Percentiles rank a stretch among this genome's conserved stretches.
These are phyloP conservation scores for Sinohyriopsis cumingii DNA, from an alignment of 2,888 invertebrate species.

Conservation along the genomic window DNA sequence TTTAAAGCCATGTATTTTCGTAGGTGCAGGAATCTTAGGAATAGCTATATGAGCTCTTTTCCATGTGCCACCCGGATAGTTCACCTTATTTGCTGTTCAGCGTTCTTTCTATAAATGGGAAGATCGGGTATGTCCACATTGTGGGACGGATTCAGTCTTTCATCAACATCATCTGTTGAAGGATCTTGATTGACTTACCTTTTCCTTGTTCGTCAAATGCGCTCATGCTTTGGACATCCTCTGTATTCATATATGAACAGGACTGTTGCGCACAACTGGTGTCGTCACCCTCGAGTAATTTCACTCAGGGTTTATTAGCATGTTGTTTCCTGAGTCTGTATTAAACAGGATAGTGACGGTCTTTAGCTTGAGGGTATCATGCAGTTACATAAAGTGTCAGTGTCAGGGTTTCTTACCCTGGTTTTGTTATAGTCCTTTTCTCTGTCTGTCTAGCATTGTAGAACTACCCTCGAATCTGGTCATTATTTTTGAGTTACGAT, in stretches of 20 bases:
- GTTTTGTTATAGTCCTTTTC: conserved; percentile 16
- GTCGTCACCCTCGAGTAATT: conserved; percentile 10
- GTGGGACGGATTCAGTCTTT: too few relatives aligned
- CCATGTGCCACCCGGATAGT: too few relatives aligned
- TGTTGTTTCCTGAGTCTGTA: conserved; percentile 20
- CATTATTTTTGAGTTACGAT: conserved; percentile 10
- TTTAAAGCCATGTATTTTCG: too few relatives aligned
- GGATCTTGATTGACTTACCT: too few relatives aligned
- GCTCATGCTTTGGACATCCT: conserved; percentile 13
- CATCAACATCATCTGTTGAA: too few relatives aligned
- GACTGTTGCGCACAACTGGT: conserved; percentile 8
- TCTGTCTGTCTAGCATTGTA: conserved; percentile 17
- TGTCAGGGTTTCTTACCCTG: conserved; percentile 20
- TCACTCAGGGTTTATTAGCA: conserved; percentile 13
- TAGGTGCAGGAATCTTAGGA: too few relatives aligned
- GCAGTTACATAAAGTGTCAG: conserved; percentile 21
- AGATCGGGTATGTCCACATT: too few relatives aligned
- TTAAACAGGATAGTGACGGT: conserved; percentile 14
- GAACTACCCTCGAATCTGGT: conserved; percentile 18
- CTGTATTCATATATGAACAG: conserved; percentile 20
- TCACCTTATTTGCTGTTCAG: too few relatives aligned
- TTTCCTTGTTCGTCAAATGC: too few relatives aligned
- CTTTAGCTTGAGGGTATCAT: conserved; percentile 11
- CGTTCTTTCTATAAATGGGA: too few relatives aligned
- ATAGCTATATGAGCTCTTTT: too few relatives aligned